Evolutionary conservation across 2,113 vertebrate species (phyloP), one percentile per base, ranked within the genome.

Genomic region (Cephalopterus ornatus): DNA sequence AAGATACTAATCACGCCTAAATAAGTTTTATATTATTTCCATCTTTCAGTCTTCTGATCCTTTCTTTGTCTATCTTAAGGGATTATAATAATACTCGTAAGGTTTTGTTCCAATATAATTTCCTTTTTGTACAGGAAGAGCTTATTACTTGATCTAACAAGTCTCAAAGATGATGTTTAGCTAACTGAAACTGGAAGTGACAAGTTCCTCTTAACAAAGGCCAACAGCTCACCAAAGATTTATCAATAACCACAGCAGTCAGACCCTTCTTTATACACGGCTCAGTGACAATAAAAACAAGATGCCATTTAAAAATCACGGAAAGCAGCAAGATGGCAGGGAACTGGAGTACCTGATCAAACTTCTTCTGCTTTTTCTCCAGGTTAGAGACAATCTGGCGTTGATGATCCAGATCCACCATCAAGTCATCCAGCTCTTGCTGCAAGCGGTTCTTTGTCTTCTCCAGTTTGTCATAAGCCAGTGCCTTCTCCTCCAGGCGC

Each of bases 291-390:
- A 11, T 0, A 41, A 8, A 39, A 67, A 42, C 8, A 18, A 63
- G n/a, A 21, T 7, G 30, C 4, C 32, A 16, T 8, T 52, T 28
- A 22, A 58, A 88, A 50, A 8, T 2, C 46, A 39, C 2, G 21
- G 12, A 42, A 39, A 68, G 2, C 3, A 76, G 30, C n/a, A 44
- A 44, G 50, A 9, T 22, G 63, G 28, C 37, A 68, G 28, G 24
- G 46, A 58, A 28, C 5, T 11, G 7, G 3, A 41, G 14, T 97
- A 99, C 99, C 99, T 99, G 99, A 91, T 99, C 99, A 65, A 99
- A 99, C 95, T 99, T 99, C 97, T 99, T 99, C 98, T 99, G 99
- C 92, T 99, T 99, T 93, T 99, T 99, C 97, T 99, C 99, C 94
- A 99, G 83, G 98, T 98, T 99, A 63, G 99, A 99, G 65, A 99